These are phyloP conservation scores for Paradoxurus hermaphroditus DNA, from an alignment of 2,113 vertebrate genomes.

Conservation along the genomic window DNA sequence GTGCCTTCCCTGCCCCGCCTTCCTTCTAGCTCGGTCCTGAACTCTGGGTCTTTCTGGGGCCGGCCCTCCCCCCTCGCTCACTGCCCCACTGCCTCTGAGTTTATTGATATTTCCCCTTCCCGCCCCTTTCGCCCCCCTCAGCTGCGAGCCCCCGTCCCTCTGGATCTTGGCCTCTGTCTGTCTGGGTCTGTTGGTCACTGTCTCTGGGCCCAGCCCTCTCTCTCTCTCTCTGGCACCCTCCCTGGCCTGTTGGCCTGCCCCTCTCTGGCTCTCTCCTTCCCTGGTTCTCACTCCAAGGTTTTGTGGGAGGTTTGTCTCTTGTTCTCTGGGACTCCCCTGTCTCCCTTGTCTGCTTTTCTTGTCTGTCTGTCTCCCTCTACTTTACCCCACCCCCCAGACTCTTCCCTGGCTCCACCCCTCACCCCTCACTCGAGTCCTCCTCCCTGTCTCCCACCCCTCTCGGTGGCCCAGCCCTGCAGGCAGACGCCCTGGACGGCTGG, in stretches of 20 bases:
- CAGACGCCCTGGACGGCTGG: constrained; percentile 66
- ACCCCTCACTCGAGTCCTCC: not conserved
- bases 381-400: not conserved
- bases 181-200: not conserved
- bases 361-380: not conserved
- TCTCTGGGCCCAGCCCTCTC: not conserved
- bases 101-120: not conserved
- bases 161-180: not conserved
- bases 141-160: not conserved
- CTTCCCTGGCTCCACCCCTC: not conserved
- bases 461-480: not conserved
- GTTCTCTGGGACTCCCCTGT: not conserved
- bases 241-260: not conserved
- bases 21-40: not conserved
- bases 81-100: not conserved
- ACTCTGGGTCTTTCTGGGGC: not conserved
- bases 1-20: not conserved
- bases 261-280: not conserved
- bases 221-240: not conserved
- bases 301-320: not conserved
- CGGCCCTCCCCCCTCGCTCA: not conserved
- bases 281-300: not conserved
- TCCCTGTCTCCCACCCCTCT: not conserved
- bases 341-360: constrained; percentile 55
- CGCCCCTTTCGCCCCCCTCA: too few species aligned